phyloP scores from a whole-genome alignment of 2,797 vertebrate genomes.

The Manis pentadactyla region DNA sequence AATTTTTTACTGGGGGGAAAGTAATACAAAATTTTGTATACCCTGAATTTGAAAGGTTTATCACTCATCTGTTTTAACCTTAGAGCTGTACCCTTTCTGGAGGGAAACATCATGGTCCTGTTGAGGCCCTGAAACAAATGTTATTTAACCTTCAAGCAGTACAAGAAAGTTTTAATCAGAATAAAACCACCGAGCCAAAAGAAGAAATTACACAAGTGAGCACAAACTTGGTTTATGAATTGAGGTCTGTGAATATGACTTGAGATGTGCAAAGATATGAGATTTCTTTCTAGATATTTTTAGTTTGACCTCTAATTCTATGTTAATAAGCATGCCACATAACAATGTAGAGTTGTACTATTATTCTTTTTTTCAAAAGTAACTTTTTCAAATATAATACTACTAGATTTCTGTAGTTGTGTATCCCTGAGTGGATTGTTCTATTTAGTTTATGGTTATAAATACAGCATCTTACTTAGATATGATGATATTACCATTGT shows the following conservation, averaged over 20 bases:
- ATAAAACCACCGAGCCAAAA: constrained; percentile 77
- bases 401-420: neutral
- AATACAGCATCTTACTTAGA: constrained; percentile 23
- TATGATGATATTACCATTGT: neutral
- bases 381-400: neutral
- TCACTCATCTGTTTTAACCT: constrained; percentile 40
- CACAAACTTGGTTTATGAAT: neutral
- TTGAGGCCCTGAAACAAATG: constrained; percentile 94
- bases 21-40: neutral
- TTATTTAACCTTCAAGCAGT: constrained; percentile 93
- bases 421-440: neutral
- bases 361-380: neutral
- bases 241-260: neutral
- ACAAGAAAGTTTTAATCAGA: constrained; percentile 86
- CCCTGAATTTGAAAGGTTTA: neutral
- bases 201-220: constrained; percentile 81
- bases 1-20: neutral
- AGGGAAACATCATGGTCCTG: constrained; percentile 90
- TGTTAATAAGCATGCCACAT: neutral
- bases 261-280: neutral
- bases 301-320: neutral
- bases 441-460: constrained; percentile 34
- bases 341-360: neutral
- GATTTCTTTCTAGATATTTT: constrained; percentile 6
- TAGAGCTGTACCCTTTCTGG: constrained; percentile 85